Percentiles rank a stretch among this genome's conserved stretches.
These are phyloP conservation scores for Lysiphlebus fabarum DNA, from an alignment of 1,140 invertebrate species.

Conservation along the genomic window DNA sequence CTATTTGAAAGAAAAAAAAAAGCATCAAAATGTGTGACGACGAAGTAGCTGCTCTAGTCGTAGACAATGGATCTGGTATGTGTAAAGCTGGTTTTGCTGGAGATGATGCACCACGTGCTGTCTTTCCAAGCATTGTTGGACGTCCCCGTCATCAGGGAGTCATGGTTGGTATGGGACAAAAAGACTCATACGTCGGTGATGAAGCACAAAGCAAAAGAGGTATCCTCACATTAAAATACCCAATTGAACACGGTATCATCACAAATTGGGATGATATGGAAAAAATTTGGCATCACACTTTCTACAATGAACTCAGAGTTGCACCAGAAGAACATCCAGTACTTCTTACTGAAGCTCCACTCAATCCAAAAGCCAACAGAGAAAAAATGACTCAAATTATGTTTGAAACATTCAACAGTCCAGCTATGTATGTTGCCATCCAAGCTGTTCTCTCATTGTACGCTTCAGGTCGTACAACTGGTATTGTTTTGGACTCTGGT, in stretches of 20 bases:
- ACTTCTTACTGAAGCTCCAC: constrained; percentile 85
- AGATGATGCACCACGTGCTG: constrained; percentile 81
- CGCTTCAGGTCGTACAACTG: constrained; percentile 87
- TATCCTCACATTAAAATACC: constrained; percentile 89
- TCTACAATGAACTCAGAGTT: constrained; percentile 92
- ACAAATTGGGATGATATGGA: constrained; percentile 99
- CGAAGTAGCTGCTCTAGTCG: constrained; percentile 83
- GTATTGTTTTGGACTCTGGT: constrained; percentile 84
- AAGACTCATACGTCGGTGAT: constrained; percentile 86
- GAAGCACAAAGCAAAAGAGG: constrained; percentile 90
- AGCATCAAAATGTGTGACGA: constrained; percentile 75
- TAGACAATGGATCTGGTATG: constrained; percentile 88
- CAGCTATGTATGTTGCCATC: constrained; percentile 87
- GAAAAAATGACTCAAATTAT: constrained; percentile 78
- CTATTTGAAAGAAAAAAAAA: neutral
- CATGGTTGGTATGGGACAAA: constrained; percentile 95
- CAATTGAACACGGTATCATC: constrained; percentile 89
- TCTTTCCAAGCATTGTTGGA: constrained; percentile 83
- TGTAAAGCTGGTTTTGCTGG: constrained; percentile 89
- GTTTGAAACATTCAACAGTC: constrained; percentile 77
- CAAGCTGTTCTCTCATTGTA: constrained; percentile 80
- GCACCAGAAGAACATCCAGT: constrained; percentile 92
- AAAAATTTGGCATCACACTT: constrained; percentile 95
- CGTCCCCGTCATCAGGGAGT: constrained; percentile 74
- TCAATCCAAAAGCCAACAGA: constrained; percentile 87